Base-by-base conservation (phyloP, 1,140 invertebrate species). In the Drosophila subobscura region DNA sequence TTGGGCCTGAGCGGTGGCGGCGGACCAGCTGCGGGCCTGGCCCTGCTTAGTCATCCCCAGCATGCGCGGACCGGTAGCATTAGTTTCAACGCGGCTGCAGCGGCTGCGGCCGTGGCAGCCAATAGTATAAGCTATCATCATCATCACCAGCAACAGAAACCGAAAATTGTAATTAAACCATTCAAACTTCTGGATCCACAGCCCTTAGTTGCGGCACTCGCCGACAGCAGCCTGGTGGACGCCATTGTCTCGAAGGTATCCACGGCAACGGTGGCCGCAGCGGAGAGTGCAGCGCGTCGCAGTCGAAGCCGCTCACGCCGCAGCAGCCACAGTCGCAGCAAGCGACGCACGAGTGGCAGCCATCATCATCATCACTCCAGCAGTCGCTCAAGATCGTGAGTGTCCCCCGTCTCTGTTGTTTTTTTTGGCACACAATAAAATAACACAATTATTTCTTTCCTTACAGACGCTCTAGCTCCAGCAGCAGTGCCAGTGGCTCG, bases 131-230 rank as follows among this genome's bases (percentile, higher is more conserved):
- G 77, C 76, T 89, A 86, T 72, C 85, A 84, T 65, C 85, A 91
- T 70, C 72, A 77, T 54, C 73, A 83, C 33, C 49, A 63, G 22
- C 60, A 89, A 54, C 73, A 89, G 59, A 91, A 91, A 90, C 85
- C 84, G 20, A 91, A 91, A 91, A 91, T 91, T 68, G 75, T 91
- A 84, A 91, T 91, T 75, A 91, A 91, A 84, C 90, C 90, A 51
- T 91, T 91, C 84, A 91, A 91, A 91, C 88, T 91, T 90, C 80
- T 91, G 77, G 90, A 91, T 90, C 77, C 90, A 91, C 90, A 91
- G 90, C 90, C 90, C 40, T 75, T 91, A 57, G 90, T 91, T 49
- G 80, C 90, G 29, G 90, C 90, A 2, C 72, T 91, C 5, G 85
- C 89, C 8, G 90, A 91, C 66, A 91, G 90, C 60, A 79, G 79